Evolutionary conservation across 2,113 vertebrate species (phyloP), one percentile per base, ranked within the genome.

Genomic region (Chrysochloris asiatica): DNA sequence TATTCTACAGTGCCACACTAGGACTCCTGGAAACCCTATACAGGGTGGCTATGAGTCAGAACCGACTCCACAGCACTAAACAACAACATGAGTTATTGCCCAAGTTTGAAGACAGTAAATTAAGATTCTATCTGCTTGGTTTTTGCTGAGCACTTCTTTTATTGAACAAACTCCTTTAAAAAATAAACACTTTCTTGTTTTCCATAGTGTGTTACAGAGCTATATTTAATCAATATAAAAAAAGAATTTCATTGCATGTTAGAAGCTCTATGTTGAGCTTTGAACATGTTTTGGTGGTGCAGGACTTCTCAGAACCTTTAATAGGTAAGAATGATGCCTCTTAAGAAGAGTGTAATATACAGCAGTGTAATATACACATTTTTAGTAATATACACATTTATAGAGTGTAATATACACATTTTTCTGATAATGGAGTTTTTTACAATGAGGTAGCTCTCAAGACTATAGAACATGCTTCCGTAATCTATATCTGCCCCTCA

Each of bases 61-160:
- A n/a, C n/a, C n/a, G n/a, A n/a, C n/a, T n/a, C n/a, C n/a, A n/a
- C n/a, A n/a, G n/a, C n/a, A n/a, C n/a, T n/a, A n/a, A n/a, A n/a
- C n/a, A n/a, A n/a, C n/a, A n/a, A n/a, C n/a, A n/a, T n/a, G 54
- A 77, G 47, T 69, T 41, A 6, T 4, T 38, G 77, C 45, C 81
- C 9, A 52, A 17, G 13, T 41, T 93, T 84, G 19, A 59, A 81
- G 71, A 92, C 10, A n/a, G 11, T 36, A 45, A 38, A 73, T 76
- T 24, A 48, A 41, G 52, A 47, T 43, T 50, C n/a, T 78, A 28
- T 47, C 45, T 50, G 30, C 61, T 63, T 75, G 59, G 8, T 38
- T 81, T 92, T 78, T 88, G 28, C 61, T 63, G 72, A 61, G 11
- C 8, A 36, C 13, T 59, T 75, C 33, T 93, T 95, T 86, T 73